Conservation (phyloP, 2,888 invertebrate genomes). For the Troides aeacus region DNA sequence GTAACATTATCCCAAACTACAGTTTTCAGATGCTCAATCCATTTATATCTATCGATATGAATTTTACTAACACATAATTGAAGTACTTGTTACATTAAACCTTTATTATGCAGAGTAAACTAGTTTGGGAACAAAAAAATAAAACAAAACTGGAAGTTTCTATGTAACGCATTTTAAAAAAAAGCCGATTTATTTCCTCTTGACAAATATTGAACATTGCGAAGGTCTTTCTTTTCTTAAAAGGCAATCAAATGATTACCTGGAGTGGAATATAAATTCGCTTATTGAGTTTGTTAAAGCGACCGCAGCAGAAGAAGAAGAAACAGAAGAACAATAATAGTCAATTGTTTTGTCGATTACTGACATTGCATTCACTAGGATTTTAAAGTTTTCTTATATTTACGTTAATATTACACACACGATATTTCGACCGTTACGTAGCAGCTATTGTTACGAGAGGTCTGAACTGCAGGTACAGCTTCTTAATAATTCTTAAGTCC, state of each 20-base stretch:
- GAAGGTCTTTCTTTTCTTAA: constrained; percentile 24
- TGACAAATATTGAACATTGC: constrained; percentile 27
- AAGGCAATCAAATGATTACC: constrained; percentile 32
- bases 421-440: too few relatives aligned
- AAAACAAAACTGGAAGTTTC: background rate
- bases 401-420: too few relatives aligned
- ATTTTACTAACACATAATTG: too few relatives aligned
- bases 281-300: constrained; percentile 37
- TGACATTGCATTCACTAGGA: constrained; percentile 4
- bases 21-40: too few relatives aligned
- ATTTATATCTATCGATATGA: too few relatives aligned
- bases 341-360: constrained; percentile 19
- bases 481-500: too few relatives aligned
- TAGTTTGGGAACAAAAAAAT: too few relatives aligned
- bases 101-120: too few relatives aligned
- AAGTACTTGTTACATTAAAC: too few relatives aligned
- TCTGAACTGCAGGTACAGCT: too few relatives aligned
- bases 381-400: background rate
- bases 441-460: too few relatives aligned
- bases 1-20: too few relatives aligned
- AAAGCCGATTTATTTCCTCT: constrained; percentile 26
- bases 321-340: constrained; percentile 19
- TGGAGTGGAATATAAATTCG: constrained; percentile 33
- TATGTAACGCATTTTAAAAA: constrained; percentile 20
- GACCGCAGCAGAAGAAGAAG: constrained; percentile 22